Percentiles rank a stretch among this genome's conserved stretches.
Evolutionary conservation across 2,797 vertebrate genomes (phyloP).

Genomic region (Sebastes goodei): DNA sequence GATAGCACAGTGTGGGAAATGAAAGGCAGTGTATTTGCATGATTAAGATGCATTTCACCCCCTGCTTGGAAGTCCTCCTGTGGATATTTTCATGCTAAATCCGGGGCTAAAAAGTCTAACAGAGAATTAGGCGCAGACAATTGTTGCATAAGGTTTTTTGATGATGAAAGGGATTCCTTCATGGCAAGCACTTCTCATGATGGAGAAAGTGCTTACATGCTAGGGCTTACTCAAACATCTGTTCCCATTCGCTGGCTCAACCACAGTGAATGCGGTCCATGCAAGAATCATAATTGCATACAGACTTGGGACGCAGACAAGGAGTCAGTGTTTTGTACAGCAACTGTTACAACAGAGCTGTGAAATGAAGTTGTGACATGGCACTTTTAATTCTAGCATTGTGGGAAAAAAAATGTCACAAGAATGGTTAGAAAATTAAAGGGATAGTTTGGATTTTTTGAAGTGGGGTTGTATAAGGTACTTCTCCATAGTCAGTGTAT

Average conservation of each 20-base stretch:
- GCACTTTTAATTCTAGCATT: constrained; percentile 29
- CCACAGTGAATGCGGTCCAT: constrained; percentile 72
- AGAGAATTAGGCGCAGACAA: constrained; percentile 54
- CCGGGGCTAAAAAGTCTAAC: constrained; percentile 43
- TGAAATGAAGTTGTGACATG: constrained; percentile 34
- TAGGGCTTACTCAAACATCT: constrained; percentile 70
- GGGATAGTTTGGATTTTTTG: neutral
- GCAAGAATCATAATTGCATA: constrained; percentile 74
- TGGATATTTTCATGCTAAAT: constrained; percentile 69
- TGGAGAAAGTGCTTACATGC: constrained; percentile 74
- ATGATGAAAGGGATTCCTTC: constrained; percentile 72
- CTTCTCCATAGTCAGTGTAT: neutral
- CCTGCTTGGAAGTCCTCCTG: constrained; percentile 28
- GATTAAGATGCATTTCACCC: constrained; percentile 49
- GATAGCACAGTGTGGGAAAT: constrained; percentile 43
- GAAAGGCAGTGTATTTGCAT: constrained; percentile 65
- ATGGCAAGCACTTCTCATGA: constrained; percentile 56
- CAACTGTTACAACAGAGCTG: constrained; percentile 17
- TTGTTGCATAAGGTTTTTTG: constrained; percentile 44
- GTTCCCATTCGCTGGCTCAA: constrained; percentile 64
- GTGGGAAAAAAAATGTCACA: neutral
- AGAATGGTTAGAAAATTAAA: neutral
- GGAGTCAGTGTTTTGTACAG: constrained; percentile 35
- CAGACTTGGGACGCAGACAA: constrained; percentile 58
- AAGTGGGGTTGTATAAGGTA: neutral